Conservation (phyloP, 2,797 vertebrate genomes). For the Numenius phaeopus region DNA sequence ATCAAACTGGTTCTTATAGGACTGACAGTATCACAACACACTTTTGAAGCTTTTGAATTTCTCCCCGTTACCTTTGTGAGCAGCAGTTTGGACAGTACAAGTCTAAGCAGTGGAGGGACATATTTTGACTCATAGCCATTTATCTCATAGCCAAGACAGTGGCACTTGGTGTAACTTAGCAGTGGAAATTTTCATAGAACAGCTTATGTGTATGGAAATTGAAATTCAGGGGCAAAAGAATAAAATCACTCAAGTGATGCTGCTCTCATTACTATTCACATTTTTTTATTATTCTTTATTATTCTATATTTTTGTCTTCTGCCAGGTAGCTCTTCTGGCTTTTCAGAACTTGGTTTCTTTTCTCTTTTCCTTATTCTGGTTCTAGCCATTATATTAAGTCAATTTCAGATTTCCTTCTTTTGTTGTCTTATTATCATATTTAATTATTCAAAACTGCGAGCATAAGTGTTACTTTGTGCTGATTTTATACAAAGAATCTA, state of each 20-base stretch:
- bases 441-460: constrained; percentile 43
- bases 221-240: background rate
- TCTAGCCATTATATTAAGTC: constrained; percentile 23
- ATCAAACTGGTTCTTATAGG: background rate
- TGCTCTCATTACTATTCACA: background rate
- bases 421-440: constrained; percentile 58
- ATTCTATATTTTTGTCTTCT: background rate
- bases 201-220: background rate
- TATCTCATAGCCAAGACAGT: background rate
- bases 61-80: background rate
- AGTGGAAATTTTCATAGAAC: background rate
- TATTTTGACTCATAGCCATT: background rate
- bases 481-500: constrained; percentile 34
- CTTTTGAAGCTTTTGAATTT: background rate
- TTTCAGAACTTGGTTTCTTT: background rate
- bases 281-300: background rate
- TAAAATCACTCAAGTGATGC: background rate
- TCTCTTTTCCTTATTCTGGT: background rate
- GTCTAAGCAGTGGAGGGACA: background rate
- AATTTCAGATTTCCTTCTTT: constrained; percentile 43
- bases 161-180: background rate
- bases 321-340: background rate
- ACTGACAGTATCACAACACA: background rate
- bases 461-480: background rate
- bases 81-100: background rate